Evolutionary conservation across 2,797 vertebrate species (phyloP).

Genomic region (Balearica regulorum): DNA sequence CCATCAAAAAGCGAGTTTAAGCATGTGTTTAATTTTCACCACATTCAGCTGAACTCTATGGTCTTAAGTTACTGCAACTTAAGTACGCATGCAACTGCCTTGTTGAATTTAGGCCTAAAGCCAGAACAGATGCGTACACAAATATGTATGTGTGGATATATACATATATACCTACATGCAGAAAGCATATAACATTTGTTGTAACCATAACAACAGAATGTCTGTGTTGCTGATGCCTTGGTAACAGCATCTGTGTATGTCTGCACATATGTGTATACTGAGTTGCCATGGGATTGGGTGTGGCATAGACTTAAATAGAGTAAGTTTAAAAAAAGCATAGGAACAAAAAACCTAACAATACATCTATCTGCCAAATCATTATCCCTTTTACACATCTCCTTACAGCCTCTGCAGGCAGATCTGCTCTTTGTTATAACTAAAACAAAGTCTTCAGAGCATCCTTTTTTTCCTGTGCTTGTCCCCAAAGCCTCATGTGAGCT

Average conservation of each 20-base stretch:
- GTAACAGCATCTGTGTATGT: neutral
- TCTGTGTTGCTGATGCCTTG: neutral
- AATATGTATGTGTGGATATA: neutral
- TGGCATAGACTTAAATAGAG: neutral
- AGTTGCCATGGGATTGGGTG: neutral
- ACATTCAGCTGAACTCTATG: neutral
- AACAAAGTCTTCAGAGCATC: neutral
- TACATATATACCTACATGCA: neutral
- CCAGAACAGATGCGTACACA: neutral
- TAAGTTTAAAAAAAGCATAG: neutral
- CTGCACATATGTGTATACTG: neutral
- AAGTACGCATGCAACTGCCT: accelerated
- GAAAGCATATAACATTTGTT: neutral
- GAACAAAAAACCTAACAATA: neutral
- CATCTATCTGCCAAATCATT: neutral
- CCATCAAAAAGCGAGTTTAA: neutral
- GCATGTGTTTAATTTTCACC: neutral
- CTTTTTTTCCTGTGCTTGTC: neutral
- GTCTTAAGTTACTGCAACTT: neutral
- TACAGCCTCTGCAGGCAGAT: neutral
- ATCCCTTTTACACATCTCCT: neutral
- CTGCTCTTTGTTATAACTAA: neutral
- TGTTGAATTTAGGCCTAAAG: neutral
- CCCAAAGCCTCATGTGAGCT: neutral
- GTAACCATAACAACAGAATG: neutral